Base-by-base conservation (phyloP, 2,888 invertebrate genomes). In the Harpalus rufipes region DNA sequence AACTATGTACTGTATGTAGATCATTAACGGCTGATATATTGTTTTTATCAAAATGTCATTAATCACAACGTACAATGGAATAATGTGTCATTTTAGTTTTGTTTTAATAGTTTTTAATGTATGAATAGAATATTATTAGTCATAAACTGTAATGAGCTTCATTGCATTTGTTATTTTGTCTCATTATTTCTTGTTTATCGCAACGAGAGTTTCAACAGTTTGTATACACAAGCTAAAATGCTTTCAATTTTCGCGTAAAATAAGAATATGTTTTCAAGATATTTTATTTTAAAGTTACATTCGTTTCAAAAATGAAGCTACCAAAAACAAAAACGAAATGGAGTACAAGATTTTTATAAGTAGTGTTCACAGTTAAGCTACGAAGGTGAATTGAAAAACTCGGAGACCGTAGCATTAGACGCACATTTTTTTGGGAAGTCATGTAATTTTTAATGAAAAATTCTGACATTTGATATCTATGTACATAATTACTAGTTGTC, bases 71-170 rank as follows among this genome's bases (percentile, higher is more conserved):
- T 12, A 51, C 44, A 51, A 51, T 51, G 44, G 44, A 51, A 51
- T 51, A 51, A 51, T 51, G 44, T 51, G 44, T 5, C 10, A 51
- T 51, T 51, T 51, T 10, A 8, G 44, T 12, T 51, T 51, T 51
- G 44, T 51, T 51, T 51, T 51, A 51, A 51, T 51, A 51, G 44
- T 51, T 51, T 51, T 51, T 51, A 51, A 51, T 10, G 10, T 51
- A 51, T 51, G 44, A 51, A 51, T 51, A 51, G 44, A 51, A 51
- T 51, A 51, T 51, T 51, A 51, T 51, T 0, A 8, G 44, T 51
- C 44, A 51, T 51, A 51, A 51, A 51, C 10, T 51, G 4, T 51
- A 51, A 51, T 51, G 44, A 51, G 0, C 10, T 51, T 51, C 44
- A 51, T 51, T 51, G 44, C 44, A 7, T 51, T 51, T 51, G 12